Evolutionary conservation across 2,888 invertebrate genomes (phyloP).

Genomic region (Papilio demoleus): DNA sequence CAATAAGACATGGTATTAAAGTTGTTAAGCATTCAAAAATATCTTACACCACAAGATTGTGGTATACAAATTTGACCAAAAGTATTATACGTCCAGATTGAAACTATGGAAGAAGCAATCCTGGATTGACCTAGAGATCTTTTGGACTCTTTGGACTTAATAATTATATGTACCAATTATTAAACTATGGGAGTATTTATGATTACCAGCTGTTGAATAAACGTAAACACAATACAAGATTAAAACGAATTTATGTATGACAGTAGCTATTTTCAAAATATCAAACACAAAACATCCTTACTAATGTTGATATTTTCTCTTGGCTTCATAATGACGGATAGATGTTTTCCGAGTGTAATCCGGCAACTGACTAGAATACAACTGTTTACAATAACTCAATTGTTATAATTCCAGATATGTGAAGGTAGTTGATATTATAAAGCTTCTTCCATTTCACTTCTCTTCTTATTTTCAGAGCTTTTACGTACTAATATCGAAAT

Average conservation of each 20-base stretch:
- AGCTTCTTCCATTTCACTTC: background rate
- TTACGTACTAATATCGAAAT: no score
- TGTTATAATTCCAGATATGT: constrained; percentile 20
- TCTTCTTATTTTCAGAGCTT: no score
- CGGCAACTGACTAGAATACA: background rate
- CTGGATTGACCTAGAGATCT: no score
- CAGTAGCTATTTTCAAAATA: constrained; percentile 15
- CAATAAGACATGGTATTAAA: background rate
- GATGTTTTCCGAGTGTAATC: constrained; percentile 17
- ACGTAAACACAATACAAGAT: constrained; percentile 12
- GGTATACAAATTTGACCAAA: background rate
- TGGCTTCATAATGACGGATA: constrained; percentile 16
- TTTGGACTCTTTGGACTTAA: no score
- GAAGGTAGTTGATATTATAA: background rate
- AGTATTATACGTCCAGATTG: background rate
- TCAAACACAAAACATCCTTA: constrained; percentile 15
- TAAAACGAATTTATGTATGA: constrained; percentile 6
- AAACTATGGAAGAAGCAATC: no score
- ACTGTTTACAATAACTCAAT: constrained; percentile 16
- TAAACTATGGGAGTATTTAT: background rate
- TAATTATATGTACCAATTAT: background rate
- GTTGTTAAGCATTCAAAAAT: background rate
- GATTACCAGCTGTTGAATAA: constrained; percentile 13
- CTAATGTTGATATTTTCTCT: constrained; percentile 23
- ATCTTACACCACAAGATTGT: background rate